These are phyloP conservation scores for Holothuria scabra DNA, from an alignment of 53 echinoderm and acorn worm species.

Conservation along the genomic window DNA sequence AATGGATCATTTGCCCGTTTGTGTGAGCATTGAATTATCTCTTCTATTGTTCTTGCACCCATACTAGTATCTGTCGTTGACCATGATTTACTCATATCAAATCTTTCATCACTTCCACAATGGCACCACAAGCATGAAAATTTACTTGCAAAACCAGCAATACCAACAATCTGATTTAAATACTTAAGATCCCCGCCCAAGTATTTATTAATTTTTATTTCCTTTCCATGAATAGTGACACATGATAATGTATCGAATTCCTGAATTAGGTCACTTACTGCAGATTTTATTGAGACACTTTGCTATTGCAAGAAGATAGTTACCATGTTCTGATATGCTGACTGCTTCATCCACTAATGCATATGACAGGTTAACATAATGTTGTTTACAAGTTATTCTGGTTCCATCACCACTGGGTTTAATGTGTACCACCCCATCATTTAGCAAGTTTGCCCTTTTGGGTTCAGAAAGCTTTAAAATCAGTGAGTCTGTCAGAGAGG, in stretches of 20 bases:
- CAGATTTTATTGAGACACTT: conserved; percentile 47
- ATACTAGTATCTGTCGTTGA: conserved; percentile 37
- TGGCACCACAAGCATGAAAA: conserved; percentile 59
- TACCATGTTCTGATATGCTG: conserved; percentile 65
- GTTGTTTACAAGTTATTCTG: conserved; percentile 45
- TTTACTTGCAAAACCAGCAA: conserved; percentile 53
- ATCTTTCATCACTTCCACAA: conserved; percentile 33
- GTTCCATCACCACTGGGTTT: conserved; percentile 65
- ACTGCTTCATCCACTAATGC: conserved; percentile 57
- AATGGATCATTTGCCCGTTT: conserved; percentile 34
- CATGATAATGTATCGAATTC: conserved; percentile 45
- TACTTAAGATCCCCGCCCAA: conserved; percentile 69
- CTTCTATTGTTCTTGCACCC: conserved; percentile 48
- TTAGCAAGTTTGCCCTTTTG: conserved; percentile 25
- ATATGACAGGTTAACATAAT: conserved; percentile 61
- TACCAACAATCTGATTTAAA: conserved; percentile 64
- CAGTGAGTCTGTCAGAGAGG: conserved; percentile 14
- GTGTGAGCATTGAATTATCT: conserved; percentile 43
- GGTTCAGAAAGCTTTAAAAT: conserved; percentile 26
- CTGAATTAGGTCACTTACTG: conserved; percentile 37
- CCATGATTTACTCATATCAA: conserved; percentile 49
- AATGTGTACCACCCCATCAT: conserved; percentile 40
- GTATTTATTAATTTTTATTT: conserved; percentile 53
- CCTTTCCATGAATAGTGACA: conserved; percentile 50
- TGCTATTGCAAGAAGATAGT: conserved; percentile 63